Base-by-base conservation (phyloP, 2,113 vertebrate species). In the Bettongia penicillata region DNA sequence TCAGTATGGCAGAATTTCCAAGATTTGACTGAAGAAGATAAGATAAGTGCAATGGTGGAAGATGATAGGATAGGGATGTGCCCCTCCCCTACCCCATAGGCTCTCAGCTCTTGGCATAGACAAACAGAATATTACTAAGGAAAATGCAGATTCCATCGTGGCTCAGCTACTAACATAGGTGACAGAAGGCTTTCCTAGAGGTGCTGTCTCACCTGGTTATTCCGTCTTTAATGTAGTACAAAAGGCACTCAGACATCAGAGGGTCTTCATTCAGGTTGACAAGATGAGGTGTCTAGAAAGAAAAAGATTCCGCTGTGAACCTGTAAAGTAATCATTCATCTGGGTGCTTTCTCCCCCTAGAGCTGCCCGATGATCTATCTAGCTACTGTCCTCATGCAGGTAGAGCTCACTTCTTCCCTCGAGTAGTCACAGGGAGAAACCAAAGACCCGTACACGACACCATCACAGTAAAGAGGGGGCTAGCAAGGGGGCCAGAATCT, bases 251-350 rank as follows among this genome's bases (percentile, higher is more conserved):
- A 0, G 99, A 99, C 99, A 99, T 99, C 97, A 99, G 98, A 0
- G 99, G 99, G 96, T 99, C 99, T 97, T 99, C 99, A 0, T 99
- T 99, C 77, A 99, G 99, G 98, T 99, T 99, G 98, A 99, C 99
- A 55, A 99, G 98, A 97, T 99, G 99, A 0, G 99, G 99, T 0
- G 99, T 99, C 99, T 99, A 91, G 43, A 61, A 90, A 89, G 91
- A 52, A n/a, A 48, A 51, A 97, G 2, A 93, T 8, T 4, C 0
- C 0, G 48, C 26, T 0, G 57, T 89, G 0, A 0, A 91, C 24
- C 9, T 95, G 93, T 51, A 91, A 48, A 19, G 51, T 28, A 92
- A 92, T 93, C 47, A 51, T 90, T 48, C 90, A 90, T 90, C 28
- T 90, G 51, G 68, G 0, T 91, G 51, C 0, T 50, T 49, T 37